These are phyloP conservation scores for Zeugodacus cucurbitae DNA, from an alignment of 1,140 invertebrate species.

Conservation along the genomic window DNA sequence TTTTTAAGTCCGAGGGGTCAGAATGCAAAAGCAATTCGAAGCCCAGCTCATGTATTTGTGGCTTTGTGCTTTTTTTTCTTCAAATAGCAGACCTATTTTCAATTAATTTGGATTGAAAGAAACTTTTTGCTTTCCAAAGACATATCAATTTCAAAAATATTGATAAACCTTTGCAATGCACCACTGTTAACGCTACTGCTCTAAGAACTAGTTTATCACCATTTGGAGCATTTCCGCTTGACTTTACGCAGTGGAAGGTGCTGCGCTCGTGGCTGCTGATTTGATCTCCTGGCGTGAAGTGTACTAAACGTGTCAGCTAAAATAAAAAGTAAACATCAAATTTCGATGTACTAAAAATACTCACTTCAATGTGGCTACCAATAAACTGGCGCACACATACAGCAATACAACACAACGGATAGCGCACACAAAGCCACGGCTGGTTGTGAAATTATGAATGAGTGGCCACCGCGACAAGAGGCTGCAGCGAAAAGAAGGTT, in stretches of 20 bases:
- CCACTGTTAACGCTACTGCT: neutral
- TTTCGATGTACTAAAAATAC: slow-evolving; percentile 11
- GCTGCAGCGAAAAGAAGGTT: slow-evolving; percentile 4
- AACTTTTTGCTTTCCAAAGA: no score
- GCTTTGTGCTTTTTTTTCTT: no score
- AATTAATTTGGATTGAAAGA: no score
- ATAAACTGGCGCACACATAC: neutral
- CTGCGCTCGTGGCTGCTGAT: neutral
- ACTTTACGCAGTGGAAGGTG: neutral
- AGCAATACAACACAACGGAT: neutral
- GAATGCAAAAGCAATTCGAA: no score
- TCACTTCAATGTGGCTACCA: neutral
- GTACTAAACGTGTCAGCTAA: neutral
- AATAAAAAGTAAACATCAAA: neutral
- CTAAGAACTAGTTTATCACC: neutral
- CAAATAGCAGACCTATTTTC: no score
- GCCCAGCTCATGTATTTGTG: no score
- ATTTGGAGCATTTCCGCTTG: neutral
- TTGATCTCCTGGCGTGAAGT: neutral
- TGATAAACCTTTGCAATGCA: neutral
- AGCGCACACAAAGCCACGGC: neutral
- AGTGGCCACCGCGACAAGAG: neutral
- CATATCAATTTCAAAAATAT: no score
- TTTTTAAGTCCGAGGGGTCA: no score
- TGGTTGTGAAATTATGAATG: slow-evolving; percentile 22